These are phyloP conservation scores for Lepus townsendii DNA, from an alignment of 2,797 vertebrate genomes.

Conservation along the genomic window DNA sequence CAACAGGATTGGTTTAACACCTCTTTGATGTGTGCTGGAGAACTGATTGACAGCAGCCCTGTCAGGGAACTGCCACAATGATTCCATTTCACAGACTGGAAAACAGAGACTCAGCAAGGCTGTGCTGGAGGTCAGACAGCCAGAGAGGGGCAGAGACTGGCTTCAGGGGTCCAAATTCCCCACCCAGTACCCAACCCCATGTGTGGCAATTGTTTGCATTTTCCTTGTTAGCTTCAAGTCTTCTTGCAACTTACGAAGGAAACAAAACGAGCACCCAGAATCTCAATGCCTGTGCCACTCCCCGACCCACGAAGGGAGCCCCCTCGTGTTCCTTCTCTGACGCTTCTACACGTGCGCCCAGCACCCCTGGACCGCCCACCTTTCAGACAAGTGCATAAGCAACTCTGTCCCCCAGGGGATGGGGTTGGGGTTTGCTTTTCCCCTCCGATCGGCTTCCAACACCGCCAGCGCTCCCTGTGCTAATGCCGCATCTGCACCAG, in stretches of 20 bases:
- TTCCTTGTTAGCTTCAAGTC: neutral
- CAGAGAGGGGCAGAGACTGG: constrained; percentile 1
- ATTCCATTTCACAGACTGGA: constrained; percentile 16
- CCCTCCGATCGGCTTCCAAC: neutral
- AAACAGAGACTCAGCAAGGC: neutral
- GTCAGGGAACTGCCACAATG: neutral
- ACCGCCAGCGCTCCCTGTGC: neutral
- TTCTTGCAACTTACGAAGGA: neutral
- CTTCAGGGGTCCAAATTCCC: neutral
- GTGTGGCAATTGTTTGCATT: neutral
- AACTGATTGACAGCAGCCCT: neutral
- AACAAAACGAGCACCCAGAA: neutral
- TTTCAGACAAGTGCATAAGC: neutral
- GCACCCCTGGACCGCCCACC: too few relatives aligned
- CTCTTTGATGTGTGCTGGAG: too few relatives aligned
- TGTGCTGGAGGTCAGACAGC: neutral
- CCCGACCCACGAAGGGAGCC: neutral
- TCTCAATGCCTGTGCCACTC: neutral
- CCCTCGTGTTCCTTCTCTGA: neutral
- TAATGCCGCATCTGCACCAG: too few relatives aligned
- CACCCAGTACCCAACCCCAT: neutral
- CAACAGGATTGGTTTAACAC: neutral
- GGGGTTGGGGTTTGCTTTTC: neutral
- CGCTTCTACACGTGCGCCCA: neutral
- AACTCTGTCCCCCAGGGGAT: too few relatives aligned